Percentiles rank a stretch among this genome's conserved stretches.
Conservation (phyloP, 2,113 vertebrate species). For the Engraulis encrasicolus region DNA sequence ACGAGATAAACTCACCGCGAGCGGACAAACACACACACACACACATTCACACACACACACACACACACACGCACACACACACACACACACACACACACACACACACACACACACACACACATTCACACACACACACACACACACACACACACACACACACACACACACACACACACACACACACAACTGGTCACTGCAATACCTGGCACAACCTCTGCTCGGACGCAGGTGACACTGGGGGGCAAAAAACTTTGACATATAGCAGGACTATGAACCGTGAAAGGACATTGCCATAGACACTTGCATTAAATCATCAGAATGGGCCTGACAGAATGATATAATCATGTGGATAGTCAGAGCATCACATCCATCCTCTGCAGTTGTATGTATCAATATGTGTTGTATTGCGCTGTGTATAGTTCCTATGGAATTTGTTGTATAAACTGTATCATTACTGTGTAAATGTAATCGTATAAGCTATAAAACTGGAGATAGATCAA, state of each 20-base stretch:
- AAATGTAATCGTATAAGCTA: background rate
- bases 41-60: too few species aligned
- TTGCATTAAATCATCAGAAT: background rate
- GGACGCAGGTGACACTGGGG: too few species aligned
- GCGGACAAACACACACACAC: too few species aligned
- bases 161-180: background rate
- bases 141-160: background rate
- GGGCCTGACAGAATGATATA: background rate
- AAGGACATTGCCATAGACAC: background rate
- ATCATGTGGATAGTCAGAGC: background rate
- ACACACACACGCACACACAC: too few species aligned
- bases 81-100: too few species aligned
- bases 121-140: background rate
- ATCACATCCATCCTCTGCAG: background rate
- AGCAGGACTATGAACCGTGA: background rate
- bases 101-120: too few species aligned
- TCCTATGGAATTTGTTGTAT: slow-evolving; percentile 8
- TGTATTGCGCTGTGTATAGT: background rate
- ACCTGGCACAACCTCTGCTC: background rate
- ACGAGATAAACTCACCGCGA: too few species aligned
- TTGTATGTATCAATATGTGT: background rate
- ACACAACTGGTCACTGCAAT: background rate
- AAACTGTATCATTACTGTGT: background rate
- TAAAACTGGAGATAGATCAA: background rate
- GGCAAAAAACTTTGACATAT: too few species aligned